phyloP scores from a whole-genome alignment of 2,113 vertebrate genomes.

The Australoheros scitulus region DNA sequence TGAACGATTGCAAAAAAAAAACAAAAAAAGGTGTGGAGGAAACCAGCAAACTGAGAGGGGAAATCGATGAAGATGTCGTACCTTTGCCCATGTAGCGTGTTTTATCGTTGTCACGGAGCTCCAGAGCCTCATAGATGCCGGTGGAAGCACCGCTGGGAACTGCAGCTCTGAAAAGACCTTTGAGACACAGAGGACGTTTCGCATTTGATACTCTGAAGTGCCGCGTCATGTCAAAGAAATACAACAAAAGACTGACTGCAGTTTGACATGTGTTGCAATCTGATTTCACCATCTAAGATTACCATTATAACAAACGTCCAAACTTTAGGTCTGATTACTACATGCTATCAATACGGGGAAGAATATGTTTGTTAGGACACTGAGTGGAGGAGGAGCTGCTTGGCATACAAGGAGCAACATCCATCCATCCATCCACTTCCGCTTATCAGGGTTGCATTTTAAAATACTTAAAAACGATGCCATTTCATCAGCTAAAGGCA shows the following conservation, averaged over 20 bases:
- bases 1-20: background rate
- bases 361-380: background rate
- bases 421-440: no score
- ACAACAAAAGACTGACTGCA: background rate
- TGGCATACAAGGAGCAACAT: background rate
- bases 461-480: background rate
- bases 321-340: background rate
- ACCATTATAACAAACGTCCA: background rate
- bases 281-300: background rate
- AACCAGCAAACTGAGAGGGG: background rate
- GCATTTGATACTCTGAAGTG: background rate
- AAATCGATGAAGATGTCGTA: conserved; percentile 41
- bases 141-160: conserved; percentile 98
- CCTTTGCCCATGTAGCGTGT: conserved; percentile 97
- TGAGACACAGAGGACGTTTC: conserved; percentile 35
- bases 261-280: background rate
- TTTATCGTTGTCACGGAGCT: conserved; percentile 98
- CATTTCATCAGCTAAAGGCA: background rate
- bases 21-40: background rate
- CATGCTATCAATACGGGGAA: background rate
- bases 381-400: background rate
- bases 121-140: conserved; percentile 96
- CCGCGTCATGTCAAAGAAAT: conserved; percentile 2
- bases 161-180: conserved; percentile 96
- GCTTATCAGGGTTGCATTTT: background rate